Evolutionary conservation across 2,888 invertebrate species (phyloP), one percentile per base, ranked within the genome.

Genomic region (Lycophotia porphyrea): DNA sequence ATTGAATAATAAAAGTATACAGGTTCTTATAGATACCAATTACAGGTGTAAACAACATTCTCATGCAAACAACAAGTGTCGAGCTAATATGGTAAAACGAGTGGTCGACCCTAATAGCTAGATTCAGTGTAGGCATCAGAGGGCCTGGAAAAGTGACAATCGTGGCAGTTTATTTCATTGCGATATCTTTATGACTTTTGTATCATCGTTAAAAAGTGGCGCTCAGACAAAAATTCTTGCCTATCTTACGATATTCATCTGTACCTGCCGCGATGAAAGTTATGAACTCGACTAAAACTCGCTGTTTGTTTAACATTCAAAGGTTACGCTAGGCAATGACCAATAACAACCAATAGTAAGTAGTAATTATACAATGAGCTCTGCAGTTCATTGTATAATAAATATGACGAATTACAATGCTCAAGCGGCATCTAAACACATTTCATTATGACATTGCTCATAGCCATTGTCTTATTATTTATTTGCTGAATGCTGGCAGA

Each of bases 371-470:
- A n/a, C n/a, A n/a, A n/a, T n/a, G n/a, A n/a, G n/a, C n/a, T n/a
- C n/a, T n/a, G n/a, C n/a, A n/a, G n/a, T n/a, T n/a, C n/a, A n/a
- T n/a, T n/a, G 44, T 71, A 44, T 47, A 73, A 58, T 69, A 58
- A 70, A 69, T 55, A 42, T 42, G 44, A 58, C 5, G 24, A 55
- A 34, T 42, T 58, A 44, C 70, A 73, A 70, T 73, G 70, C 58
- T 13, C 73, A 36, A 27, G 58, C 27, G 44, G 58, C 44, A 71
- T 36, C 18, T 60, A 49, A 58, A 73, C 71, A 60, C 24, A 71
- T 71, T 60, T 34, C 44, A 55, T 55, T 68, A 72, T 42, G 34
- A 69, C n/a, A 58, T 58, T n/a, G n/a, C 34, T 55, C 34, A 72
- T n/a, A 21, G 69, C 34, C n/a, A 39, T 55, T 13, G 13, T 36